These are phyloP conservation scores for Tetrao urogallus DNA, from an alignment of 2,113 vertebrate species.

Conservation along the genomic window DNA sequence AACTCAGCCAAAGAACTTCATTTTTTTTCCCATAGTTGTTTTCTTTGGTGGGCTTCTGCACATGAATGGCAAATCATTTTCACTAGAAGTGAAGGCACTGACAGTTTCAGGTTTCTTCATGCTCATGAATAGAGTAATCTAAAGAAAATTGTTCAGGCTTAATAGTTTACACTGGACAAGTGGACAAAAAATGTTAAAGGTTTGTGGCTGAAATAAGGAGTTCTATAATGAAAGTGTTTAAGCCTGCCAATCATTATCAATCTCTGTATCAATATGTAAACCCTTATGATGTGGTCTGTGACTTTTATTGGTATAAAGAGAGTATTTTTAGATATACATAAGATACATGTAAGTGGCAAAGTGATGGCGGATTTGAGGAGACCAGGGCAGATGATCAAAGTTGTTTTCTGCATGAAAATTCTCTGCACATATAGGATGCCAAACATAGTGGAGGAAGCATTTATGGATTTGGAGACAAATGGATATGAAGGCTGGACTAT, in stretches of 20 bases:
- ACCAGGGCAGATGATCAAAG: not conserved
- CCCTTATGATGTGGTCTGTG: not conserved
- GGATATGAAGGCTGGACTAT: too few relatives aligned
- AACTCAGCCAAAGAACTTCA: not conserved
- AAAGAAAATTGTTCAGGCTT: not conserved
- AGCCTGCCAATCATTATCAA: not conserved
- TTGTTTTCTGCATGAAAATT: conserved; percentile 12
- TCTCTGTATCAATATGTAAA: not conserved
- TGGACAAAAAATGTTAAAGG: not conserved
- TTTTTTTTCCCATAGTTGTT: not conserved
- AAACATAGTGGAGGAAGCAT: not conserved
- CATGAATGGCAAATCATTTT: not conserved
- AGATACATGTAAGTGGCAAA: not conserved
- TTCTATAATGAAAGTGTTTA: not conserved
- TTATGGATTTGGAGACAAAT: not conserved
- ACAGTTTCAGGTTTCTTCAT: not conserved
- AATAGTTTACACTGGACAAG: not conserved
- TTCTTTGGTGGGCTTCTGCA: not conserved
- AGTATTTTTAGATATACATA: not conserved
- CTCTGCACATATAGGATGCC: not conserved
- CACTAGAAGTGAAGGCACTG: not conserved
- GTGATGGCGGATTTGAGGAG: not conserved
- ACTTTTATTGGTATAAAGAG: conserved; percentile 2
- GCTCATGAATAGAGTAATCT: not conserved
- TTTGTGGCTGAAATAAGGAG: not conserved